Conservation (phyloP, 2,113 vertebrate genomes). For the Thamnaconus septentrionalis region DNA sequence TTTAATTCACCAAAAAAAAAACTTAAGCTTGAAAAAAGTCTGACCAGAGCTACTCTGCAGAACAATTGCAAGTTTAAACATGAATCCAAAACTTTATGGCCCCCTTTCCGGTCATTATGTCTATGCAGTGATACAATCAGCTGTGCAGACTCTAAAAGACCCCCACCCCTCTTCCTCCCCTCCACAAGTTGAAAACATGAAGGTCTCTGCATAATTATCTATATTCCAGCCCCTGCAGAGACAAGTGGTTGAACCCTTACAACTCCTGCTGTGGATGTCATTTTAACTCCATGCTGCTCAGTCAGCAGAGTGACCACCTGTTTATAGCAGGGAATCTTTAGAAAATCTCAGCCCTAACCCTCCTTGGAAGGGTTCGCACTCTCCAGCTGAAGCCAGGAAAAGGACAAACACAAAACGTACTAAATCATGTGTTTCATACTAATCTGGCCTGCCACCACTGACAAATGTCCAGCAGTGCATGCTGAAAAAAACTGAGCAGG, state of each 20-base stretch:
- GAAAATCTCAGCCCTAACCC: conserved; percentile 20
- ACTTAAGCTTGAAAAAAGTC: neutral
- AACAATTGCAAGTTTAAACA: neutral
- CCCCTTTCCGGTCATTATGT: neutral
- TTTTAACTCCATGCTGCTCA: conserved; percentile 74
- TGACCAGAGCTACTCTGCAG: neutral
- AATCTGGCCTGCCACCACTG: conserved; percentile 15
- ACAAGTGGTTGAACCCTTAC: conserved; percentile 75
- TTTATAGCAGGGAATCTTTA: conserved; percentile 66
- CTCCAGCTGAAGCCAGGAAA: neutral
- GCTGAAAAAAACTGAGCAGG: neutral
- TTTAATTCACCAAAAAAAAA: too few species aligned
- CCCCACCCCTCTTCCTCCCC: conserved; percentile 11
- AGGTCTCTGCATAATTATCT: conserved; percentile 65
- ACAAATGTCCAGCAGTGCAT: neutral
- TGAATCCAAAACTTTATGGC: too few species aligned
- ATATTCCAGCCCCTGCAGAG: conserved; percentile 73
- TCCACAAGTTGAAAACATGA: conserved; percentile 47
- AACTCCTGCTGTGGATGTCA: conserved; percentile 73
- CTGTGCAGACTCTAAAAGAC: neutral
- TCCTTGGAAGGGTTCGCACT: neutral
- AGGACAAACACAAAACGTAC: neutral
- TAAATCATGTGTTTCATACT: conserved; percentile 6
- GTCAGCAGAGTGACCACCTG: conserved; percentile 70
- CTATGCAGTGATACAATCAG: conserved; percentile 17